These are phyloP conservation scores for Prosopocoilus inquinatus DNA, from an alignment of 2,888 invertebrate genomes.

Conservation along the genomic window DNA sequence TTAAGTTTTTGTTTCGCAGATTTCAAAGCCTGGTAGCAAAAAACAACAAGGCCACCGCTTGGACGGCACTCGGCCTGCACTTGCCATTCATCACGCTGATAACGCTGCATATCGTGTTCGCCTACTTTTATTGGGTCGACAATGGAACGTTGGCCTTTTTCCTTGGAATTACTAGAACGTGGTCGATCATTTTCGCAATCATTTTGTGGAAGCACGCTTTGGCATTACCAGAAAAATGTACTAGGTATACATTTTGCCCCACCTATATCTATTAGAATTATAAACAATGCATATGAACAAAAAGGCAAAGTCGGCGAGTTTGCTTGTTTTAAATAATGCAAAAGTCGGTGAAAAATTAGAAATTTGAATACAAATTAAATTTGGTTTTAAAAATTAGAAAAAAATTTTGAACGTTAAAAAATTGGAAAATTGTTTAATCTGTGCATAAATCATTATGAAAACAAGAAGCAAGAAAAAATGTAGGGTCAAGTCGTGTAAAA, in stretches of 20 bases:
- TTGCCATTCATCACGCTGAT: slow-evolving; percentile 59
- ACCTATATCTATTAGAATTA: too few relatives aligned
- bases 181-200: slow-evolving; percentile 70
- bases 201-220: slow-evolving; percentile 66
- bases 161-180: slow-evolving; percentile 76
- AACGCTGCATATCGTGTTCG: slow-evolving; percentile 61
- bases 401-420: too few relatives aligned
- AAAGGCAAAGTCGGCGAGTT: too few relatives aligned
- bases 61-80: slow-evolving; percentile 37
- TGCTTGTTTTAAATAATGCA: too few relatives aligned
- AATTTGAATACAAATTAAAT: too few relatives aligned
- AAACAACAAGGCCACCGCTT: slow-evolving; percentile 34
- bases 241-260: slow-evolving; percentile 59
- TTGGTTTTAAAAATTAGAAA: too few relatives aligned
- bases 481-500: too few relatives aligned
- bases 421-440: too few relatives aligned
- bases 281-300: too few relatives aligned
- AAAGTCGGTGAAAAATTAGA: too few relatives aligned
- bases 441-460: too few relatives aligned
- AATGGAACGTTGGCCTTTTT: slow-evolving; percentile 77
- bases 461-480: too few relatives aligned
- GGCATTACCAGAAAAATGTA: slow-evolving; percentile 60
- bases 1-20: slow-evolving; percentile 25
- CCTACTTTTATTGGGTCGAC: slow-evolving; percentile 77
- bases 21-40: slow-evolving; percentile 40